A percentile compares a stretch with the other conserved stretches of the same genome.
These are phyloP conservation scores for Cacatua alba DNA, from an alignment of 2,113 vertebrate genomes.

Conservation along the genomic window DNA sequence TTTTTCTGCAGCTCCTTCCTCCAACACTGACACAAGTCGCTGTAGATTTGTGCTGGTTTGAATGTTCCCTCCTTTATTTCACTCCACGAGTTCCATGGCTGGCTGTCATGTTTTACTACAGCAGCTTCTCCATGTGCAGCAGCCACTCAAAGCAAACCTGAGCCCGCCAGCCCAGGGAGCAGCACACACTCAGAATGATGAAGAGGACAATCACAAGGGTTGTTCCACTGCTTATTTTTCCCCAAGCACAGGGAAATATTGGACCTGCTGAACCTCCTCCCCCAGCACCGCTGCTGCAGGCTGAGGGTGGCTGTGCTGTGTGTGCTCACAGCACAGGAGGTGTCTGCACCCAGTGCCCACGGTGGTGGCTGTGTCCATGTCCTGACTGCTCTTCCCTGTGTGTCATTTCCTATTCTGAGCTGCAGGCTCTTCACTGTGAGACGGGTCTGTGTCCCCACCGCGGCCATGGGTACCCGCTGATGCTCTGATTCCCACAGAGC, in stretches of 20 bases:
- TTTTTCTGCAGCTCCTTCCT: neutral
- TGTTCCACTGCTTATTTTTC: neutral
- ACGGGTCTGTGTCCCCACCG: rapidly evolving
- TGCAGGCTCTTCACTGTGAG: no score
- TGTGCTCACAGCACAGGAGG: neutral
- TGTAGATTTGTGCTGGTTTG: neutral
- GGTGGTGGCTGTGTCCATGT: neutral
- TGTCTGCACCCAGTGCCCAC: rapidly evolving
- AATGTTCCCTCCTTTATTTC: neutral
- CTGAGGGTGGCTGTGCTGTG: neutral
- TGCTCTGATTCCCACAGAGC: neutral
- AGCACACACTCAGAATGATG: neutral
- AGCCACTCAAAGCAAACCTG: neutral
- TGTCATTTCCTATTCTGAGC: neutral
- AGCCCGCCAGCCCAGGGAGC: neutral
- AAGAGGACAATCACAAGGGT: neutral
- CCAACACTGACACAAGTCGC: neutral
- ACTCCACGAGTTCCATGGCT: neutral
- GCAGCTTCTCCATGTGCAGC: neutral
- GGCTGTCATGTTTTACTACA: neutral
- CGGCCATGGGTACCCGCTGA: rapidly evolving
- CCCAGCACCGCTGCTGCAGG: neutral
- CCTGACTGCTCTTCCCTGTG: neutral
- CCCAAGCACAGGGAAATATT: neutral
- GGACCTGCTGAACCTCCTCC: neutral